Base-by-base conservation (phyloP, 2,888 invertebrate genomes). In the Copidosoma aretas region DNA sequence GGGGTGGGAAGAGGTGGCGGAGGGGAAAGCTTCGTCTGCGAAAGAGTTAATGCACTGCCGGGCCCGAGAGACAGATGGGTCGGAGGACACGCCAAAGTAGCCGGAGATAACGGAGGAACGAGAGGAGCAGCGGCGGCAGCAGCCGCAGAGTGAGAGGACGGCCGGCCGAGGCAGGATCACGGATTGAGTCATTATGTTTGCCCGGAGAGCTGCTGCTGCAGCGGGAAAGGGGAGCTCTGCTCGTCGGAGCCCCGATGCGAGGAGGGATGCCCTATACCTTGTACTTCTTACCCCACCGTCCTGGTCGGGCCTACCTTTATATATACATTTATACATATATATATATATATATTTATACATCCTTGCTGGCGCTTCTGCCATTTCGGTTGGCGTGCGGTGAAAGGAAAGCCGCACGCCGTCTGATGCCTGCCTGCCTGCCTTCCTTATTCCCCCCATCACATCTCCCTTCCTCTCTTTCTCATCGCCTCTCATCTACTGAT, bases 181-280 rank as follows among this genome's bases (percentile, higher is more conserved):
- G 83, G 82, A 83, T 83, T 83, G 82, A 83, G 83, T 83, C 83
- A 83, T 83, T 83, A 83, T 82, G 81, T 80, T 82, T 78, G 81
- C 80, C 79, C 76, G 77, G 77, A 82, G 81, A 81, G 82, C 81
- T 80, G 81, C 80, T 79, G 79, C 80, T 77, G 80, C 77, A 78
- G 79, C 80, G 76, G 76, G 75, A 79, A n/a, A n/a, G n/a, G n/a
- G 77, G 78, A 78, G 76, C 78, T 17, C n/a, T 10, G 19, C 41
- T 39, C 17, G 19, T 41, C n/a, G 39, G n/a, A 41, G 41, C 41
- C 19, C 10, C 8, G 24, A 39, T 51, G 52, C 32, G 19, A 10
- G 39, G 57, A 61, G 39, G 60, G 54, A 63, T 64, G 66, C 32
- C 8, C 4, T 32, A 32, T 58, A 63, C 43, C 41, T 41, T 59